These are phyloP conservation scores for Subanguina moxae DNA, from an alignment of 1,140 invertebrate genomes.

Conservation along the genomic window DNA sequence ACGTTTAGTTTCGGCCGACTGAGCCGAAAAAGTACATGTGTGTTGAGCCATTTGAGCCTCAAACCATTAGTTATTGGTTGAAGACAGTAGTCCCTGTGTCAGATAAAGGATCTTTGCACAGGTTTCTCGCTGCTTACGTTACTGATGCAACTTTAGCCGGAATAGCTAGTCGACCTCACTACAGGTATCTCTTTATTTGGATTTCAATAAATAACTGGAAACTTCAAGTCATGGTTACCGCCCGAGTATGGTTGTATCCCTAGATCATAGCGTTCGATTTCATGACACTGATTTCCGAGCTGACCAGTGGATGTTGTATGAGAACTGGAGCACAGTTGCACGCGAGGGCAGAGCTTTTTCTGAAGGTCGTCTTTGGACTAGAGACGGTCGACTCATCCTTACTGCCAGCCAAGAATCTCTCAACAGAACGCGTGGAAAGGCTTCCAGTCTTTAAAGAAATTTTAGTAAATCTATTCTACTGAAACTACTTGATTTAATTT, in stretches of 20 bases:
- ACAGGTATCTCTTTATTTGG: no score
- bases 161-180: no score
- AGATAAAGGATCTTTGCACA: not conserved
- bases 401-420: constrained; percentile 13
- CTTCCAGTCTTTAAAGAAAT: no score
- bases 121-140: not conserved
- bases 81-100: not conserved
- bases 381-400: constrained; percentile 13
- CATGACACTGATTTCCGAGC: constrained; percentile 15
- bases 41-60: not conserved
- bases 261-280: constrained; percentile 18
- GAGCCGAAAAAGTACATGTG: not conserved
- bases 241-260: constrained; percentile 7
- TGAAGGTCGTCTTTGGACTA: constrained; percentile 18
- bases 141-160: not conserved
- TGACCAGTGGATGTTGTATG: constrained; percentile 23
- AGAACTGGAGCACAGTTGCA: constrained; percentile 16
- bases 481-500: no score
- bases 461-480: no score
- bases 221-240: constrained; percentile 10
- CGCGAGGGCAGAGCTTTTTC: constrained; percentile 20
- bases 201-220: no score
- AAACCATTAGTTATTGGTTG: not conserved
- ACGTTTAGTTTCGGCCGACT: not conserved
- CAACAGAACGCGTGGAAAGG: constrained; percentile 4